phyloP scores from a whole-genome alignment of 2,113 vertebrate species.

The Myiopsitta monachus region DNA sequence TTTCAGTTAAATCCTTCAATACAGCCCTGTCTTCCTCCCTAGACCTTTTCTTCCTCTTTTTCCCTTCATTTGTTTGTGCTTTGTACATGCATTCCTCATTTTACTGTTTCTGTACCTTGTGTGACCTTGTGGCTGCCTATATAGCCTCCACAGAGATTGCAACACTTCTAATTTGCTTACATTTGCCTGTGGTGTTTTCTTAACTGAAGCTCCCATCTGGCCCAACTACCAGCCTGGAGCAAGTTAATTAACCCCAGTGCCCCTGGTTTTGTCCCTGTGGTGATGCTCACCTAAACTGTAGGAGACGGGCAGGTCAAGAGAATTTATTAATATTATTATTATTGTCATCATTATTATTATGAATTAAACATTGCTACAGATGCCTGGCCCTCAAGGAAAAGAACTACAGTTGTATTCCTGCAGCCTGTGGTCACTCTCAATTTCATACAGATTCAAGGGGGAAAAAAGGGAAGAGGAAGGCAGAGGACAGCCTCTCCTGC shows the following conservation, averaged over 20 bases:
- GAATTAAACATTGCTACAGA: neutral
- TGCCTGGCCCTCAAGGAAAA: neutral
- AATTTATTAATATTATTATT: neutral
- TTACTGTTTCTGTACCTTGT: neutral
- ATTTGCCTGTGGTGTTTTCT: neutral
- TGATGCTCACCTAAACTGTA: neutral
- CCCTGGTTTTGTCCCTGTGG: neutral
- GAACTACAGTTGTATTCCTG: accelerated
- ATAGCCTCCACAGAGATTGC: accelerated
- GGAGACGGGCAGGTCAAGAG: accelerated
- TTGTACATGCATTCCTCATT: neutral
- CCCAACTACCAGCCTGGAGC: neutral
- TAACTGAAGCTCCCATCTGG: neutral
- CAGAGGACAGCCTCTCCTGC: neutral
- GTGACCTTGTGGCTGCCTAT: neutral
- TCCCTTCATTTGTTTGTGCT: neutral
- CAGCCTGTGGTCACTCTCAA: neutral
- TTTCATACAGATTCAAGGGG: accelerated
- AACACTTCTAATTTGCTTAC: neutral
- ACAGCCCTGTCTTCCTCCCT: neutral
- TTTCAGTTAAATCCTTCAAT: neutral
- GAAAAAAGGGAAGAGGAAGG: neutral
- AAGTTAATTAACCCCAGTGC: neutral
- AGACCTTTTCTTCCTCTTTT: neutral
- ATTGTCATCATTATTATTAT: neutral